Evolutionary conservation across 2,113 vertebrate genomes (phyloP).

Genomic region (Pyrgilauda ruficollis): DNA sequence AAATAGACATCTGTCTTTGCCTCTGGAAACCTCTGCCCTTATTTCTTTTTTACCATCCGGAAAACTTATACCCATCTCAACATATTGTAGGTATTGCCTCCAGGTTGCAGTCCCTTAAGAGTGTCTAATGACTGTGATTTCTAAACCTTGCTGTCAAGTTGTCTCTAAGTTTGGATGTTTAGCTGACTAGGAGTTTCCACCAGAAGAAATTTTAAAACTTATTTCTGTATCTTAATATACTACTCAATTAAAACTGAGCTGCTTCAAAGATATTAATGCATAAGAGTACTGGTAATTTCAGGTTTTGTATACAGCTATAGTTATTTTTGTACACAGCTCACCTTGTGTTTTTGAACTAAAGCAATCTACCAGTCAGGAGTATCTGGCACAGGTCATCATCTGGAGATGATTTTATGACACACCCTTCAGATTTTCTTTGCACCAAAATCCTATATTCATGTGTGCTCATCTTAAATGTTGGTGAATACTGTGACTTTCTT

Average conservation of each 20-base stretch:
- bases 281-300: background rate
- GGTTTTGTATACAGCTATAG: background rate
- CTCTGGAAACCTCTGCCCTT: conserved; percentile 9
- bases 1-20: conserved; percentile 8
- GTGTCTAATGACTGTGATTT: background rate
- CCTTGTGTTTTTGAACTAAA: background rate
- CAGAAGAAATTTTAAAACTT: background rate
- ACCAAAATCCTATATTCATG: background rate
- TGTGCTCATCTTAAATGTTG: background rate
- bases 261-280: background rate
- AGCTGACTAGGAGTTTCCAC: background rate
- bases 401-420: background rate
- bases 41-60: background rate
- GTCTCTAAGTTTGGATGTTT: background rate
- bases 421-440: background rate
- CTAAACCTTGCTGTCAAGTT: background rate
- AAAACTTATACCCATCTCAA: background rate
- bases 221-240: background rate
- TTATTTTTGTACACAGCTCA: background rate
- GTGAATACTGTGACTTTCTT: background rate
- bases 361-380: background rate
- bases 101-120: background rate
- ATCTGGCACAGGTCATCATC: background rate
- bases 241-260: background rate
- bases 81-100: background rate